A percentile compares a stretch with the other conserved stretches of the same genome.
Evolutionary conservation across 2,888 invertebrate species (phyloP).

Genomic region (Melanargia galathea): DNA sequence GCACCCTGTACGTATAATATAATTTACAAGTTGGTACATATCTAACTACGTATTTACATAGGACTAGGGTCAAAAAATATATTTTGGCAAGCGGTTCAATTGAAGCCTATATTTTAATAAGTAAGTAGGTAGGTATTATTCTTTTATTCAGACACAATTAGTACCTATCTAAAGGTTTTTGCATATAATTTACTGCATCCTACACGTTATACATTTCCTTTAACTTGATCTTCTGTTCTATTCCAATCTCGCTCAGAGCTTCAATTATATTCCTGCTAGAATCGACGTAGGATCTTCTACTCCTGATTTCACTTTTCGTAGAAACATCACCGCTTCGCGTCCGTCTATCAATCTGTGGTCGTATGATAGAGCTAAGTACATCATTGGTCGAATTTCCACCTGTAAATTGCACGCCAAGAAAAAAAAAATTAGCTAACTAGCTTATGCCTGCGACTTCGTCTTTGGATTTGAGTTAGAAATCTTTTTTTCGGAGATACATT

Average conservation of each 20-base stretch:
- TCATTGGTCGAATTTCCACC: constrained; percentile 99
- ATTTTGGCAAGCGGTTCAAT: too few species aligned
- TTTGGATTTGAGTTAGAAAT: too few species aligned
- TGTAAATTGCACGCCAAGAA: constrained; percentile 62
- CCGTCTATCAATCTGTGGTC: constrained; percentile 99
- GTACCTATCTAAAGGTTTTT: too few species aligned
- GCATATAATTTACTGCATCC: neutral
- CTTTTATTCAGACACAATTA: neutral
- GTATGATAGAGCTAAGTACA: constrained; percentile 99
- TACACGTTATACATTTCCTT: neutral
- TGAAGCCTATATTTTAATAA: too few species aligned
- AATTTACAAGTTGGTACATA: too few species aligned
- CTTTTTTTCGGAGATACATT: too few species aligned
- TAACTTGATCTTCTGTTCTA: neutral
- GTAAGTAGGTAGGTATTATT: too few species aligned
- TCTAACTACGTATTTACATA: too few species aligned
- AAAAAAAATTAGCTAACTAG: too few species aligned
- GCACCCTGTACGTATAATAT: too few species aligned
- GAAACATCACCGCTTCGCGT: constrained; percentile 98
- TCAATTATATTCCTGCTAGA: constrained; percentile 92
- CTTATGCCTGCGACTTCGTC: too few species aligned
- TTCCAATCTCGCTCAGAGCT: neutral
- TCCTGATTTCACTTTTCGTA: constrained; percentile 96
- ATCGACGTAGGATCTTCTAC: constrained; percentile 98
- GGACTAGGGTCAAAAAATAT: too few species aligned